These are phyloP conservation scores for Heliothis subflexa DNA, from an alignment of 1,140 invertebrate genomes.

Conservation along the genomic window DNA sequence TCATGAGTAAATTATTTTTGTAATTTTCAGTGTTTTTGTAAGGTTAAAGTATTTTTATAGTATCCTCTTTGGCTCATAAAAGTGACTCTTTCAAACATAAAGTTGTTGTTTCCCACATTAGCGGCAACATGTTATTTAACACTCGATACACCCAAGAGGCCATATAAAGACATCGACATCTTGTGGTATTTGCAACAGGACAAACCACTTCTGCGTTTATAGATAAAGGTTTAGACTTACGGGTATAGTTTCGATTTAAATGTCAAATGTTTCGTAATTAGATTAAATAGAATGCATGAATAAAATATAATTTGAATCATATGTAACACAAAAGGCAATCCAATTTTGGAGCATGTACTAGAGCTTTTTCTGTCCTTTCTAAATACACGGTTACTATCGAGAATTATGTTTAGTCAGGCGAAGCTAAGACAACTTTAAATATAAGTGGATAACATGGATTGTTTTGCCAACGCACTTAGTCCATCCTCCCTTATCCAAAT, in stretches of 20 bases:
- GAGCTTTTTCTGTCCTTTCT: no score
- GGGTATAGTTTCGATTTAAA: conserved; percentile 11
- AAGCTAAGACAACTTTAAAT: no score
- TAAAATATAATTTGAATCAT: no score
- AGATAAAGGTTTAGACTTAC: conserved; percentile 14
- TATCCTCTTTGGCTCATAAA: background rate
- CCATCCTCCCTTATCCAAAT: no score
- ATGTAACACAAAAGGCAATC: no score
- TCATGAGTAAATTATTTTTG: no score
- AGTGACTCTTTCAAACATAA: background rate
- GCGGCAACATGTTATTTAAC: conserved; percentile 10
- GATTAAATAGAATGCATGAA: background rate
- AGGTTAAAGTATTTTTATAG: background rate
- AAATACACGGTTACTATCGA: no score
- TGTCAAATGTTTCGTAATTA: conserved; percentile 7
- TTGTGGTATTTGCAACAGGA: conserved; percentile 15
- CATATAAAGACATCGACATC: conserved; percentile 1
- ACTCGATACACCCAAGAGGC: background rate
- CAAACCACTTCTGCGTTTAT: conserved; percentile 1
- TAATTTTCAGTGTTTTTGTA: no score
- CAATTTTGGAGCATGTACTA: no score
- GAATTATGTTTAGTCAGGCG: no score
- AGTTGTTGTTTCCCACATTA: conserved; percentile 16
- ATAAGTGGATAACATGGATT: no score
- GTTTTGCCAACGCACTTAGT: no score